A percentile compares a stretch with the other conserved stretches of the same genome.
phyloP scores from a whole-genome alignment of 2,888 invertebrate species.

The Melieria picta region DNA sequence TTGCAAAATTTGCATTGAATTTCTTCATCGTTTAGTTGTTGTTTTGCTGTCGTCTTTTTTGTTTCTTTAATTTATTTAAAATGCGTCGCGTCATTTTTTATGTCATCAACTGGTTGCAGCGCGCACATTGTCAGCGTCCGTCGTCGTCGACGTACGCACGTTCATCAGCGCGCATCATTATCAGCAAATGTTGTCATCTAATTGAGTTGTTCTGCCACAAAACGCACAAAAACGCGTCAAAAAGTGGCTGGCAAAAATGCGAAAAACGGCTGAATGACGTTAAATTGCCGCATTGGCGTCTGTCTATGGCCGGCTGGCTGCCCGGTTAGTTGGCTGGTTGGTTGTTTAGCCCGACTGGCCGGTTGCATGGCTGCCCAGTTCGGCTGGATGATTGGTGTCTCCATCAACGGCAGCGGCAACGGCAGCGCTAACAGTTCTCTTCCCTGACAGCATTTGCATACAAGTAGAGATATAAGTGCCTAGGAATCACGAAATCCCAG shows the following conservation, averaged over 20 bases:
- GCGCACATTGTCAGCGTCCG: constrained; percentile 17
- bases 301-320: neutral
- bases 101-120: constrained; percentile 16
- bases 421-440: neutral
- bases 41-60: constrained; percentile 13
- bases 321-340: neutral
- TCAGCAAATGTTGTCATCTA: constrained; percentile 35
- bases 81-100: constrained; percentile 31
- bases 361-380: too few relatives aligned
- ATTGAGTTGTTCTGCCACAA: constrained; percentile 34
- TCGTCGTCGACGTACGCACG: constrained; percentile 32
- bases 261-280: constrained; percentile 16
- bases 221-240: constrained; percentile 11
- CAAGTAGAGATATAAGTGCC: neutral
- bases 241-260: constrained; percentile 5
- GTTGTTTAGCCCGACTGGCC: too few relatives aligned
- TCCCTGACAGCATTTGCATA: neutral
- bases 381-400: neutral
- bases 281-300: constrained; percentile 29
- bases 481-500: too few relatives aligned
- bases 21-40: too few relatives aligned
- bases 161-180: constrained; percentile 47
- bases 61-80: constrained; percentile 11
- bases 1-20: too few relatives aligned
- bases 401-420: neutral